phyloP scores from a whole-genome alignment of 2,113 vertebrate genomes.

The Archocentrus centrarchus region DNA sequence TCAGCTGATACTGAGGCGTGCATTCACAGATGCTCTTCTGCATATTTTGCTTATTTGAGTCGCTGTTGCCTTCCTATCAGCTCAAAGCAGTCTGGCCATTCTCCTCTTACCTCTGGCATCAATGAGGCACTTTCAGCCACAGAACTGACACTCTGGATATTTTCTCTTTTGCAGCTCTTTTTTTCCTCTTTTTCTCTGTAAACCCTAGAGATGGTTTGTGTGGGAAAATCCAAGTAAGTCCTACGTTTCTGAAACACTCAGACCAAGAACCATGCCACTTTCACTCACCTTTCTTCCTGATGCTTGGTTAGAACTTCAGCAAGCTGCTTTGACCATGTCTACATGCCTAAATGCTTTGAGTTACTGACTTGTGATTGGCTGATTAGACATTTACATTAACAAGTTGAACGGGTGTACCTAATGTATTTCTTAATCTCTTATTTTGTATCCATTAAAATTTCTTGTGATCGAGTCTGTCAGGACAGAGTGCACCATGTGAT shows the following conservation, averaged over 20 bases:
- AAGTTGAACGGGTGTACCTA: too few species aligned
- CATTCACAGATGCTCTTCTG: conserved; percentile 11
- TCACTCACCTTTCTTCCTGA: not conserved
- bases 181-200: rapidly evolving
- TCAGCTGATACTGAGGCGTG: not conserved
- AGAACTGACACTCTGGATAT: not conserved
- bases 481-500: not conserved
- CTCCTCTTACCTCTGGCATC: not conserved
- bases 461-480: not conserved
- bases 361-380: not conserved
- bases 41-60: not conserved
- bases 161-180: not conserved
- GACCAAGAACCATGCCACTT: not conserved
- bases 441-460: not conserved
- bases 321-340: too few species aligned
- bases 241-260: not conserved
- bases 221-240: not conserved
- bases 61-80: not conserved
- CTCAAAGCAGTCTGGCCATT: not conserved
- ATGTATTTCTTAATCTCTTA: not conserved
- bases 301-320: not conserved
- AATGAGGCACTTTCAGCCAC: not conserved
- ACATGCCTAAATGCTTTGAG: too few species aligned
- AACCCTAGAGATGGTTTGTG: not conserved
- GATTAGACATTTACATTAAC: not conserved